Evolutionary conservation across 2,797 vertebrate species (phyloP).

Genomic region (Bothrops alternatus): DNA sequence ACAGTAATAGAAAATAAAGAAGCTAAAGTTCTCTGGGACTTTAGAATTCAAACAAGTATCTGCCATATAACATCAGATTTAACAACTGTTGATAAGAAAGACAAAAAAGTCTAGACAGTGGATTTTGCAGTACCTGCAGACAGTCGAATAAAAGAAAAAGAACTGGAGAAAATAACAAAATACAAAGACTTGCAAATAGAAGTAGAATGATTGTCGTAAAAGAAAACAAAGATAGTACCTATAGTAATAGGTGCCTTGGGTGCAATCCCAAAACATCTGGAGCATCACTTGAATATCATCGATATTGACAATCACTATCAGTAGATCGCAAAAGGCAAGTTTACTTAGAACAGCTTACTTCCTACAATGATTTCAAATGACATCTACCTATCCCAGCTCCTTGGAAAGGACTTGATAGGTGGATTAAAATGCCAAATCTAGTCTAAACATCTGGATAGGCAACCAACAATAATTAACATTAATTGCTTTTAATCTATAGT

Average conservation of each 20-base stretch:
- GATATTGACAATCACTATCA: not conserved
- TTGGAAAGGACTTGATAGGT: not conserved
- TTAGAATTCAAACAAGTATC: not conserved
- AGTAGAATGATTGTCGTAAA: not conserved
- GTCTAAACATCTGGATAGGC: not conserved
- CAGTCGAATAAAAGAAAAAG: not conserved
- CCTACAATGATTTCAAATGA: not conserved
- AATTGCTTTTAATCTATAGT: not conserved
- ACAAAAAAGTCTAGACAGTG: not conserved
- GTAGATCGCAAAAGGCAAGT: not conserved
- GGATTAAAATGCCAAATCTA: not conserved
- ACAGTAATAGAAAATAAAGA: not conserved
- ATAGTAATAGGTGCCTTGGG: not conserved
- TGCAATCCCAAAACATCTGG: not conserved
- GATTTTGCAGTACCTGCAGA: not conserved
- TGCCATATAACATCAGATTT: not conserved
- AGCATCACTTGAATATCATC: not conserved
- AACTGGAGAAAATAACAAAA: not conserved
- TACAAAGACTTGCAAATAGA: not conserved
- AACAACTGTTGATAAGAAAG: not conserved
- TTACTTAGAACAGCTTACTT: not conserved
- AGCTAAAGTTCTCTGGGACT: not conserved
- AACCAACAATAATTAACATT: not conserved
- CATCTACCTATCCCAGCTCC: not conserved
- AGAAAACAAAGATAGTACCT: not conserved